phyloP scores from a whole-genome alignment of 1,140 invertebrate genomes.

The Heterodera schachtii region DNA sequence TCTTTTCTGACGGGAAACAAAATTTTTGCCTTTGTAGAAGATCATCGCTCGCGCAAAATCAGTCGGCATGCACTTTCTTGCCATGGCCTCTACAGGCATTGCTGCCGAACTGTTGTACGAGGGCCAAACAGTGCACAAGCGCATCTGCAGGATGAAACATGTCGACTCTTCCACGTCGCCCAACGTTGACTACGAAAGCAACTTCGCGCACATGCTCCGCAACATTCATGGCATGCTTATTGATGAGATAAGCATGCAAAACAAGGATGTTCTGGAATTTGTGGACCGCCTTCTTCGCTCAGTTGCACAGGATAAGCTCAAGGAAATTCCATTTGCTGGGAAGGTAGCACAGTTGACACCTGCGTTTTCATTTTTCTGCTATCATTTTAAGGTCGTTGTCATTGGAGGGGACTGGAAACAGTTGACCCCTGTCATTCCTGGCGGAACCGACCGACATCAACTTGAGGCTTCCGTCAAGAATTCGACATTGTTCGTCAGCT shows the following conservation, averaged over 20 bases:
- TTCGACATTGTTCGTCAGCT: not conserved
- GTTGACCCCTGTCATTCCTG: not conserved
- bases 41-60: not conserved
- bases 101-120: conserved; percentile 7
- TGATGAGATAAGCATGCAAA: not conserved
- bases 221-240: not conserved
- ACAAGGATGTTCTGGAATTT: not conserved
- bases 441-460: not conserved
- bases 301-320: not conserved
- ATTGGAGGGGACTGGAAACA: conserved; percentile 11
- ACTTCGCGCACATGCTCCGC: not conserved
- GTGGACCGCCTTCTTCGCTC: not conserved
- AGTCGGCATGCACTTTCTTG: not conserved
- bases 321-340: not conserved
- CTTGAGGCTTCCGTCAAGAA: not conserved
- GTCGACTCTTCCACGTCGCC: not conserved
- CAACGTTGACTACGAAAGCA: not conserved
- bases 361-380: too few relatives aligned
- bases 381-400: not conserved
- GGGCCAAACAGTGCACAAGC: not conserved
- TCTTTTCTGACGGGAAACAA: not conserved
- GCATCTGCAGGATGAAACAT: not conserved
- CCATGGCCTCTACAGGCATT: not conserved
- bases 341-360: not conserved
- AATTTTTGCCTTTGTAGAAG: not conserved